These are phyloP conservation scores for Zenarchopterus dispar DNA, from an alignment of 2,797 vertebrate species.

Conservation along the genomic window DNA sequence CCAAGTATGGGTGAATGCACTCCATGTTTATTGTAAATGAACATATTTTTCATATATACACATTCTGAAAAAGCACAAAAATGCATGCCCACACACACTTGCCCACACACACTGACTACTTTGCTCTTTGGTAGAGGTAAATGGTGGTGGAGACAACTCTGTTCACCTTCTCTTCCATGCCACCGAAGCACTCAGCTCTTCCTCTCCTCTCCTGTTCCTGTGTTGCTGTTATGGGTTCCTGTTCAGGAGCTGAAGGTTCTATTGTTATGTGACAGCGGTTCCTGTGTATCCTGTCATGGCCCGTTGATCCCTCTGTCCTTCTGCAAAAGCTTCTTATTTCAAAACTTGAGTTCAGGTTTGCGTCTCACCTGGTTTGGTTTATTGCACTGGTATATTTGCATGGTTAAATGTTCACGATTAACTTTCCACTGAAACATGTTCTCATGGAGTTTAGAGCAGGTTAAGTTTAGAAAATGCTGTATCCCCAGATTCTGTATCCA, in stretches of 20 bases:
- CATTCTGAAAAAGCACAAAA: constrained; percentile 32
- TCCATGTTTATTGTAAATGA: constrained; percentile 13
- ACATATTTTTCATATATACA: constrained; percentile 23
- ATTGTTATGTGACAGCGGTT: constrained; percentile 76
- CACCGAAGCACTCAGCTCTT: constrained; percentile 52
- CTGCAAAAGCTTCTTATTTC: constrained; percentile 32
- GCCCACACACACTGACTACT: constrained; percentile 25
- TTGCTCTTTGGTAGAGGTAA: constrained; percentile 43
- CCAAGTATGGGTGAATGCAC: constrained; percentile 9
- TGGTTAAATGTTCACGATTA: no score
- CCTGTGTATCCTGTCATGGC: constrained; percentile 70
- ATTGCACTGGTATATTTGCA: no score
- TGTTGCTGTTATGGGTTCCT: constrained; percentile 82
- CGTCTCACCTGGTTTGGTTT: constrained; percentile 10
- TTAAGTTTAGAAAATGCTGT: no score
- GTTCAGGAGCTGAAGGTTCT: constrained; percentile 61
- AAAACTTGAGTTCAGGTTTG: constrained; percentile 31
- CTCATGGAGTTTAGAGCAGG: no score
- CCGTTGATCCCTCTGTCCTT: constrained; percentile 57
- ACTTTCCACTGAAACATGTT: no score
- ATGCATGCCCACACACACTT: constrained; percentile 21
- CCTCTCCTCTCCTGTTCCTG: constrained; percentile 62
- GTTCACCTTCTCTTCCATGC: constrained; percentile 43
- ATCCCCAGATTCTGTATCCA: no score
- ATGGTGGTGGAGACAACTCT: constrained; percentile 32